Base-by-base conservation (phyloP, 2,797 vertebrate species). In the Myotis planiceps region DNA sequence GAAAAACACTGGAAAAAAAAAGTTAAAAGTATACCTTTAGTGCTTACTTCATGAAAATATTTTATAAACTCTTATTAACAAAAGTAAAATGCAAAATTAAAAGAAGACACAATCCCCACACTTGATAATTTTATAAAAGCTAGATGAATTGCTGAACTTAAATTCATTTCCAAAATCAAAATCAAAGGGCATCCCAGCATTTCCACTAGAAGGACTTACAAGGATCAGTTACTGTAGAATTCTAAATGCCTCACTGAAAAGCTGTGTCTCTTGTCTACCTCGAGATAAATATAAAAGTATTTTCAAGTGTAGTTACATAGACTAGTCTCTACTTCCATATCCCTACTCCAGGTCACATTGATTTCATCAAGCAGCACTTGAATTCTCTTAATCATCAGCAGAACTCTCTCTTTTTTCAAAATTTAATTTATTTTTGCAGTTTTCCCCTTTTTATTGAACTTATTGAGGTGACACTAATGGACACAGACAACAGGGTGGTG, bases 321-420 rank as follows among this genome's bases (percentile, higher is more conserved):
- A 74, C 19, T n/a, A 21, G 19, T 68, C 49, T 2, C 45, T 74
- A 32, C 15, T 83, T 92, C n/a, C 21, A 0, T 39, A 37, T 39
- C 69, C 79, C 21, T 45, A 89, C 83, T 84, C 51, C 14, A 74
- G 27, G 49, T 80, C 29, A 2, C 96, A 97, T 94, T 97, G 72
- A 95, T 95, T 96, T 92, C 78, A 23, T 96, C 53, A 87, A 84
- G 80, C 66, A 96, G 72, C 93, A 97, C 96, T 96, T 98, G 96
- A 96, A 97, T 96, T 97, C 92, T 96, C 96, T 98, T 97, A 98
- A 95, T 94, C 12, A 86, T 0, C 88, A 94, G 95, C 95, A 97
- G 96, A 91, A 74, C 45, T 39, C 68, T 75, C 34, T 72, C 27
- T 75, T 6, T 49, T 74, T 6, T 29, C 21, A 68, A 18, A 47